Evolutionary conservation across 30 jellyfish, hydroid and myxozoan genomes (phyloP), one percentile per base, ranked within the genome.

Genomic region (Pseudorhiza aurosa): DNA sequence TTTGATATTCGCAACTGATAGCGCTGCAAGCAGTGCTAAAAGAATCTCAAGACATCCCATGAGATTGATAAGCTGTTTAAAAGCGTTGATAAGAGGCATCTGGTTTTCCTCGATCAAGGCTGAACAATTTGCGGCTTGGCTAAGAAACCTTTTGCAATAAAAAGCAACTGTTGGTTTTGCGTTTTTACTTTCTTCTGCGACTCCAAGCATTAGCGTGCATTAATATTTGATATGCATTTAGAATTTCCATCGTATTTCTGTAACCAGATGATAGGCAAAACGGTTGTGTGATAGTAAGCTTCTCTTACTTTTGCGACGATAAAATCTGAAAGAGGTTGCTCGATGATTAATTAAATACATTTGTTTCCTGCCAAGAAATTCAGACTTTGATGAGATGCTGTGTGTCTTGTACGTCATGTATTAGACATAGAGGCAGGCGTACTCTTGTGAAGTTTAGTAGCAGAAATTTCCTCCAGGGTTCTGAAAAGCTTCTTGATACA

Each of bases 301-400:
- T 53, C 0, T 53, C 67, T 2, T 21, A 15, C 9, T 4, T 8
- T 53, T n/a, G 2, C 36, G 22, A 4, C 19, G 67, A 53, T 53
- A 53, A 4, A 0, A 53, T 12, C 37, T 4, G 67, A 4, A 21
- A 0, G 22, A 19, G 35, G 21, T 8, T n/a, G 3, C 19, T 18
- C 3, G 67, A 19, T 53, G 0, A 4, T 21, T 53, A 21, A 53
- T 53, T 53, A 12, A 0, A 4, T 53, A 19, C 24, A n/a, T 21
- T 21, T 53, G 33, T 53, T 39, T 53, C 67, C n/a, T 8, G 36
- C 36, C 67, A 53, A 53, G 67, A 53, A 53, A 53, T 53, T 21
- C 33, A 2, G 50, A 39, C 50, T 39, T 39, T 39, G 50, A 39
- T 39, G 50, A 7, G 12, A 39, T n/a, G n/a, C n/a, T n/a, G n/a